Evolutionary conservation across 1,140 invertebrate species (phyloP).

Genomic region (honey bee (Apis mellifera)): Amel_HAv3.1 CM009931.2:19819501-19820000

Average conservation of each 20-base stretch:
- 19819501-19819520: too few relatives aligned
- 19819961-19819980: conserved; percentile 47
- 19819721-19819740: background rate
- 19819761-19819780: background rate
- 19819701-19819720: too few relatives aligned
- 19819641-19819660: background rate
- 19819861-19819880: conserved; percentile 56
- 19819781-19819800: background rate
- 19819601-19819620: background rate
- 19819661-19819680: conserved; percentile 5
- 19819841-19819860: conserved; percentile 55
- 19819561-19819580: background rate
- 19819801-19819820: conserved; percentile 25
- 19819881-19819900: conserved; percentile 60
- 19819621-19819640: background rate
- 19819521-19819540: too few relatives aligned
- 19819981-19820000: conserved; percentile 44
- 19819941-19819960: conserved; percentile 12
- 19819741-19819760: background rate
- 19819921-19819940: conserved; percentile 53
- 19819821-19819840: conserved; percentile 51
- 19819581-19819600: background rate
- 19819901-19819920: conserved; percentile 39
- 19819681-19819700: background rate
- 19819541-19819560: background rate